These are phyloP conservation scores for Hyposmocoma kahamanoa DNA, from an alignment of 1,140 invertebrate species.

Conservation along the genomic window DNA sequence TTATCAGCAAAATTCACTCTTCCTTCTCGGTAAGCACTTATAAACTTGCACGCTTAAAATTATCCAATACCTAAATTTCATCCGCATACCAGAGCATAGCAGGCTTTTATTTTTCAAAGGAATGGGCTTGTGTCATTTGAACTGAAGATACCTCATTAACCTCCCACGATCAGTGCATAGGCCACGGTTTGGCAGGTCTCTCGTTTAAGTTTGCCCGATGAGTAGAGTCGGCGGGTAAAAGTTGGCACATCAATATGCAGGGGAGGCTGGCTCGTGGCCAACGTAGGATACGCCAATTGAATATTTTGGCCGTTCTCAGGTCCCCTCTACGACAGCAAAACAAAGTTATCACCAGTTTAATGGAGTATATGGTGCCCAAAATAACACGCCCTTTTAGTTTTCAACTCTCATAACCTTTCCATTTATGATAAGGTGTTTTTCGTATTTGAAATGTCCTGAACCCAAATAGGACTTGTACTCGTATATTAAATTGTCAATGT, in stretches of 20 bases:
- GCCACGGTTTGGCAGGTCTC: slow-evolving; percentile 36
- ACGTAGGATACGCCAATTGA: slow-evolving; percentile 48
- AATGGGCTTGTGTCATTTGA: neutral
- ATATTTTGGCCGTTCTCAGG: slow-evolving; percentile 35
- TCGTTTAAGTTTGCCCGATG: slow-evolving; percentile 35
- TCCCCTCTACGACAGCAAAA: slow-evolving; percentile 25
- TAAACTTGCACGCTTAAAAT: too few relatives aligned
- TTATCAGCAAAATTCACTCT: too few relatives aligned
- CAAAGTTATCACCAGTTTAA: slow-evolving; percentile 33
- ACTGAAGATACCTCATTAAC: slow-evolving; percentile 33
- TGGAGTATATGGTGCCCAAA: slow-evolving; percentile 24
- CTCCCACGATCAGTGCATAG: slow-evolving; percentile 29
- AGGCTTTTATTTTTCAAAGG: too few relatives aligned
- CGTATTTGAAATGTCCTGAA: too few relatives aligned
- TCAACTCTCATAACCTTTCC: too few relatives aligned
- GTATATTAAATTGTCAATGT: too few relatives aligned
- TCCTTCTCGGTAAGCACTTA: too few relatives aligned
- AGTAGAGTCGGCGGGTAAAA: slow-evolving; percentile 42
- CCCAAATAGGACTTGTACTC: too few relatives aligned
- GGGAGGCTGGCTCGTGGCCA: slow-evolving; percentile 37
- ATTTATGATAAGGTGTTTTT: too few relatives aligned
- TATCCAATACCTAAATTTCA: too few relatives aligned
- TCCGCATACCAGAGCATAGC: too few relatives aligned
- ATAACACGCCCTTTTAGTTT: slow-evolving; percentile 11
- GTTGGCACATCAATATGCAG: slow-evolving; percentile 54